Percentiles rank a stretch among this genome's conserved stretches.
Evolutionary conservation across 64 coral and sea anemone genomes (phyloP).

Genomic region (Stichodactyla helianthus): DNA sequence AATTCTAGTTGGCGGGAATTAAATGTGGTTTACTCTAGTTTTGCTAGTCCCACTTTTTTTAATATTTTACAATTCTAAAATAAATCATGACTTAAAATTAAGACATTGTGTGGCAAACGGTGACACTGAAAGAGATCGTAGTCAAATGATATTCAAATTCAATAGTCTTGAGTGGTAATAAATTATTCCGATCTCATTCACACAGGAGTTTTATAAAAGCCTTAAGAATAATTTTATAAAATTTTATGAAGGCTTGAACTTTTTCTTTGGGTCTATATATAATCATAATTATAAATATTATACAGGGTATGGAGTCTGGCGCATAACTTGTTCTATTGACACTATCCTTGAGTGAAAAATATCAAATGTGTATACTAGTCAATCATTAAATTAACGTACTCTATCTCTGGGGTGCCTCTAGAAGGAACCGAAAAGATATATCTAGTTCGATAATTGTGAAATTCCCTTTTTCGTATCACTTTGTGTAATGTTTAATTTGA

Average conservation of each 20-base stretch:
- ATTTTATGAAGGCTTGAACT: too few species aligned
- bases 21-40: background rate
- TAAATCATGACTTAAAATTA: background rate
- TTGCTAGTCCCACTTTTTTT: background rate
- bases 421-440: background rate
- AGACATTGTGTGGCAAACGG: background rate
- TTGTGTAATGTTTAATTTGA: background rate
- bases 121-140: background rate
- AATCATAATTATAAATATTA: background rate
- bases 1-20: background rate
- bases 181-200: background rate
- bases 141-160: background rate
- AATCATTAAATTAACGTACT: background rate
- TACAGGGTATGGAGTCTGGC: too few species aligned
- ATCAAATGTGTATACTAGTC: background rate
- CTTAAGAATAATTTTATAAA: background rate
- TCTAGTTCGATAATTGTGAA: background rate
- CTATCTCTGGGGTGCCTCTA: background rate
- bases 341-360: background rate
- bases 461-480: background rate
- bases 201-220: background rate
- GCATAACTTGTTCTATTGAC: too few species aligned
- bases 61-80: background rate
- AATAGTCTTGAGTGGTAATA: background rate
- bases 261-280: too few species aligned